Evolutionary conservation across 1,140 invertebrate genomes (phyloP), one percentile per base, ranked within the genome.

Genomic region (Drosophila erecta): DNA sequence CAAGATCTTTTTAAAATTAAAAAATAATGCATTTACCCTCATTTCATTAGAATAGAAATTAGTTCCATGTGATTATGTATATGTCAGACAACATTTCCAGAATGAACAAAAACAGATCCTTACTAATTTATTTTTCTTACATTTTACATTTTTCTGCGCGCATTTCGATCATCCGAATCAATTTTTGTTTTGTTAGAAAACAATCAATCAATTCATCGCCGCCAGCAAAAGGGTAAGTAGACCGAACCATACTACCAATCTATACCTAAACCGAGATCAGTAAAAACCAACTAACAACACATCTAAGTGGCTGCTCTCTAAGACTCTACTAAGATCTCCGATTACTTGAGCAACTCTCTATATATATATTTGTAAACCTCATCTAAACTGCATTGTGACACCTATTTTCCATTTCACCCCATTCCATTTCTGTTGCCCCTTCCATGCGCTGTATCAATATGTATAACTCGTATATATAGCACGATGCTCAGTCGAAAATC

Each of bases 401-500:
- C 55, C 49, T 2, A 60, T 50, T 70, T 35, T 59, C 37, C 73
- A 56, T 67, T 76, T 38, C 54, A 67, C 44, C 55, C 55, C 71
- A 74, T 79, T 35, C 43, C 51, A 76, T 55, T 67, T 38, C 69
- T 49, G n/a, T 53, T 37, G 50, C 30, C 74, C 53, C 49, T 61
- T 57, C 41, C 53, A 49, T 59, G 44, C 57, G 50, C 6, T 51
- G 46, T 58, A 57, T 66, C 56, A 20, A 30, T 35, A 51, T 73
- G 51, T 47, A 24, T 53, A 20, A 58, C 43, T 51, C 49, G 62
- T 61, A 56, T 50, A 60, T 80, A 59, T 61, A 86, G 83, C 79
- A 76, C 74, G 62, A 69, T 76, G 46, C 50, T 79, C 94, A 95
- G 94, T 93, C 95, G 94, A 93, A 95, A 95, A 93, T 94, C 94